phyloP scores from a whole-genome alignment of 2,888 invertebrate species.

The Biston stratarius region DNA sequence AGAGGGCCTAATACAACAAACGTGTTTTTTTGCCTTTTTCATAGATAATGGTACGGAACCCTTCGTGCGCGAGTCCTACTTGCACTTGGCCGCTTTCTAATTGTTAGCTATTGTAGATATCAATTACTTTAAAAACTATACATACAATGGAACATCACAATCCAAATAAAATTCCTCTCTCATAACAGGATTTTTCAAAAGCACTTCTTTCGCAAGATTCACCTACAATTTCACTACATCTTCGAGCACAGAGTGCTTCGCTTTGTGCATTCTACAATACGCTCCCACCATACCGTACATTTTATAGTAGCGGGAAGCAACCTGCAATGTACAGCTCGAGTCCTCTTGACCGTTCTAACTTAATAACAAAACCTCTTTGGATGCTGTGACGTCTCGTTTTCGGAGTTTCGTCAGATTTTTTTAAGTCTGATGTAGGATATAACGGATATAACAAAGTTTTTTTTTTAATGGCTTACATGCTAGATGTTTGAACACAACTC shows the following conservation, averaged over 20 bases:
- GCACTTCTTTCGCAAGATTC: conserved; percentile 63
- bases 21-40: too few species aligned
- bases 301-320: conserved; percentile 51
- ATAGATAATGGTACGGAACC: too few species aligned
- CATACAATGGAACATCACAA: not conserved
- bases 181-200: conserved; percentile 62
- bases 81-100: too few species aligned
- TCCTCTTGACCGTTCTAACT: conserved; percentile 73
- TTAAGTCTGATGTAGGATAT: conserved; percentile 16
- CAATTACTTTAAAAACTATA: too few species aligned
- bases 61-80: too few species aligned
- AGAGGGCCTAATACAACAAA: too few species aligned
- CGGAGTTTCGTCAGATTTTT: conserved; percentile 58
- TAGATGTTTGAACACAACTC: too few species aligned
- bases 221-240: conserved; percentile 68
- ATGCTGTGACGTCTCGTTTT: conserved; percentile 68
- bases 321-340: conserved; percentile 70
- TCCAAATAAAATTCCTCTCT: conserved; percentile 9
- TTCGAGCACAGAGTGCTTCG: conserved; percentile 60
- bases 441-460: too few species aligned
- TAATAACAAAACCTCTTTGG: conserved; percentile 82
- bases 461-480: too few species aligned
- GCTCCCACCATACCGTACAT: conserved; percentile 53
- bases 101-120: too few species aligned
- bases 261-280: conserved; percentile 69